Conservation (phyloP, 1,140 invertebrate species). For the Cotesia typhae region DNA sequence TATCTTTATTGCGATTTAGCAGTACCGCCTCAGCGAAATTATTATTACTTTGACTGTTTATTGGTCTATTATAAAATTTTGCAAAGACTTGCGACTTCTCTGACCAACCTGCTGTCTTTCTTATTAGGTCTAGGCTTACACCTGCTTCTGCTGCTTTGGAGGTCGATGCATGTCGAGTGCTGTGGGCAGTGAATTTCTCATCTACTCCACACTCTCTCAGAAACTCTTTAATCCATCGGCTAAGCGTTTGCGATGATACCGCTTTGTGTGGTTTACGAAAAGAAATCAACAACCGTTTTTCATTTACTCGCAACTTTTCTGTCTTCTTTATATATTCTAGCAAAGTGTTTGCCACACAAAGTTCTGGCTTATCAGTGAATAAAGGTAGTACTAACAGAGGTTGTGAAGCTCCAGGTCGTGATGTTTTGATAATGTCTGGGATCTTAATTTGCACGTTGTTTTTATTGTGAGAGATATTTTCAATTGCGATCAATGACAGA, state of each 20-base stretch:
- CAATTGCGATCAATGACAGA: background rate
- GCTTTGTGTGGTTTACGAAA: background rate
- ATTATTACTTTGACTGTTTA: background rate
- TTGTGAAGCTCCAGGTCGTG: background rate
- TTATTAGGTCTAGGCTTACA: background rate
- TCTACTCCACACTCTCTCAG: background rate
- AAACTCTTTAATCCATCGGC: background rate
- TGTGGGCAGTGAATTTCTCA: conserved; percentile 5
- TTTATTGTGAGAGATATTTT: background rate
- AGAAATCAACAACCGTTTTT: background rate
- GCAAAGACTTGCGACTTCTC: background rate
- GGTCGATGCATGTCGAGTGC: conserved; percentile 6
- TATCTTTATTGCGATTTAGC: no score
- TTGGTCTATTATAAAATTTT: conserved; percentile 4
- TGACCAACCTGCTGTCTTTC: conserved; percentile 5
- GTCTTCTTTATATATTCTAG: background rate
- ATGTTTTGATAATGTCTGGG: conserved; percentile 16
- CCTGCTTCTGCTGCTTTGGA: background rate
- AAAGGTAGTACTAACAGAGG: background rate
- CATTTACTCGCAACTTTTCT: background rate
- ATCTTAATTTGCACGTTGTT: background rate
- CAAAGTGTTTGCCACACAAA: background rate
- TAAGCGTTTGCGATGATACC: background rate
- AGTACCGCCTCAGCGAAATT: background rate
- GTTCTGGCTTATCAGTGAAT: conserved; percentile 7